Conservation (phyloP, 2,888 invertebrate genomes). For the Strigamia maritima region DNA sequence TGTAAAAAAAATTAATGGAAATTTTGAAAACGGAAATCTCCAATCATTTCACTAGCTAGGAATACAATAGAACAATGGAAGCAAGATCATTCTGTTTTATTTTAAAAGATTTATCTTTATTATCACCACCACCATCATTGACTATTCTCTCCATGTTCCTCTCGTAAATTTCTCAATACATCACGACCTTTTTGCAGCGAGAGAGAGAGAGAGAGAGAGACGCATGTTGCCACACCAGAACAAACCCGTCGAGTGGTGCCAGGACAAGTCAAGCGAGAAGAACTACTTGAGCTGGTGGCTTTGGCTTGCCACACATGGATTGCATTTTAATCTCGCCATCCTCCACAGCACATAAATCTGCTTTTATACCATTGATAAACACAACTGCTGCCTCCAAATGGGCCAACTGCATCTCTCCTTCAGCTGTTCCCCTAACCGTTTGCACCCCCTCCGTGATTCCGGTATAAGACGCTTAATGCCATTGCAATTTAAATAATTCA, state of each 20-base stretch:
- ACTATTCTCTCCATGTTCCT: conserved; percentile 16
- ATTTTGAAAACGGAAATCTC: conserved; percentile 4
- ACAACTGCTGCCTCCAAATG: conserved; percentile 29
- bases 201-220: too few species aligned
- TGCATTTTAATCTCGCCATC: conserved; percentile 29
- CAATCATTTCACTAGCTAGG: neutral
- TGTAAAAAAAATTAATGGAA: neutral
- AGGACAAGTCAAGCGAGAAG: conserved; percentile 24
- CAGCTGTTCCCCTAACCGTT: conserved; percentile 2
- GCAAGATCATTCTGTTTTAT: neutral
- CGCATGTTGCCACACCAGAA: conserved; percentile 12
- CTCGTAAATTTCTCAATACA: conserved; percentile 26
- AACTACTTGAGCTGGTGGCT: conserved; percentile 29
- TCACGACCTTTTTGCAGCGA: conserved; percentile 22
- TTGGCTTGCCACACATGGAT: conserved; percentile 29
- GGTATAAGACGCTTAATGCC: conserved; percentile 12
- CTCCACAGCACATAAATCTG: conserved; percentile 24
- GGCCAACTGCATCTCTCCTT: conserved; percentile 11
- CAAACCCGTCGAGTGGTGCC: neutral
- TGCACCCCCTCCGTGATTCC: conserved; percentile 1
- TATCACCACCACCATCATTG: conserved; percentile 6
- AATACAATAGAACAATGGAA: neutral
- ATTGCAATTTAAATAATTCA: conserved; percentile 21
- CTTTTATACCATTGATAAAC: conserved; percentile 29
- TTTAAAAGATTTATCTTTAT: neutral